Conservation (phyloP, 2,797 vertebrate genomes). For the Silurus aristotelis region DNA sequence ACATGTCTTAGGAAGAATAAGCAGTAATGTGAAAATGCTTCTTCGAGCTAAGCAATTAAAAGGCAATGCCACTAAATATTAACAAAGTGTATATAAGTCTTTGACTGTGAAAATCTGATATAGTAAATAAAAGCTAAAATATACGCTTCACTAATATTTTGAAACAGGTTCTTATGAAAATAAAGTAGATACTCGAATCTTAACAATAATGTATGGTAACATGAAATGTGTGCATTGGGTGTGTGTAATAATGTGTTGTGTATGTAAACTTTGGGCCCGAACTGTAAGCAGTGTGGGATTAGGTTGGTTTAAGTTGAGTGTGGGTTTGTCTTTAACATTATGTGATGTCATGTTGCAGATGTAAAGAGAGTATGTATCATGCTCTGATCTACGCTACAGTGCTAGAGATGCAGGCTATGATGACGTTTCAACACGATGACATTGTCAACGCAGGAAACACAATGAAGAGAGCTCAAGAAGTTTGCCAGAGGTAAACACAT, state of each 20-base stretch:
- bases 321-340: constrained; percentile 27
- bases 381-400: constrained; percentile 86
- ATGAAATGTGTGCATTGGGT: neutral
- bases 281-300: neutral
- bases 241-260: neutral
- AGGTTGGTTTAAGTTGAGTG: constrained; percentile 14
- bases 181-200: neutral
- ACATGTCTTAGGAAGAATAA: neutral
- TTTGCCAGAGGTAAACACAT: constrained; percentile 79
- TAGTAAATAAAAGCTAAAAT: neutral
- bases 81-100: neutral
- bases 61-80: neutral
- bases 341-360: constrained; percentile 61
- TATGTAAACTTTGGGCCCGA: neutral
- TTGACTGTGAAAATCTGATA: neutral
- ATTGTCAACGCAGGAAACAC: constrained; percentile 79
- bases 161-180: neutral
- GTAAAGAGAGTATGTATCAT: constrained; percentile 84
- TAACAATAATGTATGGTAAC: neutral
- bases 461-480: constrained; percentile 84
- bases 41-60: neutral
- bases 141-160: neutral
- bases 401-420: constrained; percentile 88
- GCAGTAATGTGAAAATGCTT: neutral
- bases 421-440: constrained; percentile 86